A percentile compares a stretch with the other conserved stretches of the same genome.
phyloP scores from a whole-genome alignment of 1,140 invertebrate genomes.

The Nasonia vitripennis region DNA sequence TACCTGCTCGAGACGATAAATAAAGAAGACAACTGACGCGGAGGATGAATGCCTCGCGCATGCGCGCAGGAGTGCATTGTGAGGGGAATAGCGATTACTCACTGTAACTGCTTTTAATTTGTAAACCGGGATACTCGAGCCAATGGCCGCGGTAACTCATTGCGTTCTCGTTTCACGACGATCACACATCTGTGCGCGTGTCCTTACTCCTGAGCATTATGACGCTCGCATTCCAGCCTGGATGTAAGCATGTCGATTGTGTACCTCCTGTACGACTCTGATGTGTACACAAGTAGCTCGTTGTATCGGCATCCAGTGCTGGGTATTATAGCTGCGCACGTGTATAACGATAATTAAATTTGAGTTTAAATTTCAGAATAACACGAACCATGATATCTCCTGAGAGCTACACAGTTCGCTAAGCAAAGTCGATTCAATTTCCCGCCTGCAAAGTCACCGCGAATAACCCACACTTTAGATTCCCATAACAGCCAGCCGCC shows the following conservation, averaged over 20 bases:
- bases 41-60: slow-evolving; percentile 14
- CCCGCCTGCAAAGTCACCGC: too few species aligned
- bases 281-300: not conserved
- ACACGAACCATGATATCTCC: too few species aligned
- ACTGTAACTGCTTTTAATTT: slow-evolving; percentile 65
- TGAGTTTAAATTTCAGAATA: too few species aligned
- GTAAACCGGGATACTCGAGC: slow-evolving; percentile 63
- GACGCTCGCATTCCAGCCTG: not conserved
- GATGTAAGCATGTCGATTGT: not conserved
- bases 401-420: too few species aligned
- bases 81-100: slow-evolving; percentile 60
- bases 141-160: not conserved
- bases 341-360: too few species aligned
- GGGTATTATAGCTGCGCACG: not conserved
- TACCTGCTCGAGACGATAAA: not conserved
- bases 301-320: not conserved
- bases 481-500: not conserved
- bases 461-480: too few species aligned
- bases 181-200: not conserved
- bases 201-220: not conserved
- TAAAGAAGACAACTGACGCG: not conserved
- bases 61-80: slow-evolving; percentile 49
- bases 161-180: not conserved
- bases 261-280: not conserved
- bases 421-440: too few species aligned